Base-by-base conservation (phyloP, 2,113 vertebrate species). In the Laticauda colubrina region DNA sequence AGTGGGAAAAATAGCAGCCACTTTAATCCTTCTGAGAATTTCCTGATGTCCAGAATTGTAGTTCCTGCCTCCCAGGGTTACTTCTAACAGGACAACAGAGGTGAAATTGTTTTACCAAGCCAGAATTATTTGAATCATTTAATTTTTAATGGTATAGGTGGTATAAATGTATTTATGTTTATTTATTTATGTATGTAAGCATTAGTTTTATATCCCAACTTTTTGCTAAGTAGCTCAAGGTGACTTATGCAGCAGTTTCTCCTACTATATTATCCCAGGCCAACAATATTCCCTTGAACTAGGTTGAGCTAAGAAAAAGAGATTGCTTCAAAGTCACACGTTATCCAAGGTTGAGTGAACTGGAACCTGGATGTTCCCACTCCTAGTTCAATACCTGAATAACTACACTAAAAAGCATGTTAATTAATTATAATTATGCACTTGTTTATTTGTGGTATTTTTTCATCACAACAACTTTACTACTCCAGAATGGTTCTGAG, bases 311-410 rank as follows among this genome's bases (percentile, higher is more conserved):
- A 81, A 81, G 34, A 39, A 75, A 81, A n/a, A 81, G 15, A 39
- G 69, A 75, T 7, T 39, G 15, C 94, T 94, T 93, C 94, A 93
- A 18, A 75, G 15, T 34, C 69, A 75, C 69, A 34, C n/a, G 15
- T 75, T 75, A 39, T 34, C 69, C 69, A 75, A 75, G 69, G n/a
- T 20, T 39, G n/a, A 20, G 1, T 75, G 69, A 75, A 75, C 8
- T 39, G 15, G 14, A 75, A 39, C n/a, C n/a, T 75, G 2, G 14
- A 75, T 15, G 69, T 5, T 20, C 15, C n/a, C 34, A 69, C 29
- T 69, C 64, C 14, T 34, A 69, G 64, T 69, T 69, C 29, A 69
- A 69, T 69, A 18, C 29, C 29, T 69, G 64, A 69, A 69, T 69
- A 5, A 69, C 14, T 6, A 18, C 64, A 34, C 29, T 69, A 69